Percentiles rank a stretch among this genome's conserved stretches.
These are phyloP conservation scores for Himantopus leucocephalus DNA, from an alignment of 2,113 vertebrate species.

Conservation along the genomic window DNA sequence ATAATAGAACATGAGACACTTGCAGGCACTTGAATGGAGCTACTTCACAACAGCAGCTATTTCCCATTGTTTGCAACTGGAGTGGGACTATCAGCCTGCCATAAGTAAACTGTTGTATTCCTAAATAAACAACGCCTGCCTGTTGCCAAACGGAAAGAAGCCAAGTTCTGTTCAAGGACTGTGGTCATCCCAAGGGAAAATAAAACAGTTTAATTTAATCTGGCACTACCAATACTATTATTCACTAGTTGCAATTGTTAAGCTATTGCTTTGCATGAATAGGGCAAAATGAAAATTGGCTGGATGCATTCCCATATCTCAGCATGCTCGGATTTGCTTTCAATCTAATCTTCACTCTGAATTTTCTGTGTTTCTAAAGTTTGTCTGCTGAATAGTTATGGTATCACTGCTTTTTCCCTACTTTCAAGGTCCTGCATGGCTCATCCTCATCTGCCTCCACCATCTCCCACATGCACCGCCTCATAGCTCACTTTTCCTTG, in stretches of 20 bases:
- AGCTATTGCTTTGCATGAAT: constrained; percentile 47
- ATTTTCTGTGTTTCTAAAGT: not conserved
- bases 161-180: not conserved
- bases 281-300: constrained; percentile 50
- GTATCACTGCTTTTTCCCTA: not conserved
- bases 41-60: not conserved
- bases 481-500: not conserved
- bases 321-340: not conserved
- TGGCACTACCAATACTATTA: not conserved
- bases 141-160: constrained; percentile 7
- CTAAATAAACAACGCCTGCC: constrained; percentile 2
- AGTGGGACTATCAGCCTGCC: not conserved
- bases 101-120: not conserved
- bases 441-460: not conserved
- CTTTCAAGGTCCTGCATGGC: not conserved
- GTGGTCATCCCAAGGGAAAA: constrained; percentile 1
- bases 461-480: not conserved
- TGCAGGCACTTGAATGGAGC: not conserved
- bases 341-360: not conserved
- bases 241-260: not conserved
- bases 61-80: not conserved
- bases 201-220: not conserved
- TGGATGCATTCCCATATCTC: not conserved
- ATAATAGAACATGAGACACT: not conserved
- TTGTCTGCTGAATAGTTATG: not conserved